Conservation (phyloP, 2,113 vertebrate species). For the Prochilodus magdalenae region DNA sequence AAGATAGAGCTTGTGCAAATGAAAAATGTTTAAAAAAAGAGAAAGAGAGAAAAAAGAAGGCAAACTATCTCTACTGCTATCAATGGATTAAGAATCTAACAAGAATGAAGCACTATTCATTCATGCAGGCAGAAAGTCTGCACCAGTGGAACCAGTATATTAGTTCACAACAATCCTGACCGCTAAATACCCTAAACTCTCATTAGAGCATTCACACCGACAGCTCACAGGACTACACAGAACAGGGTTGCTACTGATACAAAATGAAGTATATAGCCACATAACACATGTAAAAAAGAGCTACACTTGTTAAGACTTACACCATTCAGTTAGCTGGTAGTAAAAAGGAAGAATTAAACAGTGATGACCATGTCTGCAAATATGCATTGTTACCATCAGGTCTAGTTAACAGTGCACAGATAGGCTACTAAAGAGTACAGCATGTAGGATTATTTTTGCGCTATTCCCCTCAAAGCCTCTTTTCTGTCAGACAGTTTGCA, state of each 20-base stretch:
- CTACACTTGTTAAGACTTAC: conserved; percentile 42
- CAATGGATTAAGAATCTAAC: conserved; percentile 1
- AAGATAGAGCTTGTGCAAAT: not conserved
- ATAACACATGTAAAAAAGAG: conserved; percentile 34
- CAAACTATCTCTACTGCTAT: conserved; percentile 13
- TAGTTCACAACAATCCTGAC: not conserved
- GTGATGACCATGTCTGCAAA: conserved; percentile 6
- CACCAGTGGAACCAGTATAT: not conserved
- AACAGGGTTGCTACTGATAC: conserved; percentile 39
- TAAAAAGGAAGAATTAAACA: conserved; percentile 24
- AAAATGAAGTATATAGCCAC: conserved; percentile 29
- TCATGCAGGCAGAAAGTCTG: conserved; percentile 3
- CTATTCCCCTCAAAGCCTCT: conserved; percentile 7
- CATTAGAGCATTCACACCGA: not conserved
- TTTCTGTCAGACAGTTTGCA: not conserved
- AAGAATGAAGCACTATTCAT: conserved; percentile 17
- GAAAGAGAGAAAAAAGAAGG: not conserved
- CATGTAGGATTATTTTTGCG: conserved; percentile 45
- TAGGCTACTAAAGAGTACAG: conserved; percentile 36
- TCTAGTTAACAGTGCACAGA: conserved; percentile 5
- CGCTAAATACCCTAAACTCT: conserved; percentile 4
- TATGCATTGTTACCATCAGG: conserved; percentile 33
- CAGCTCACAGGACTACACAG: conserved; percentile 35
- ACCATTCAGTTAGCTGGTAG: conserved; percentile 21
- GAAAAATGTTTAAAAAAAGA: not conserved